A percentile compares a stretch with the other conserved stretches of the same genome.
These are phyloP conservation scores for Nanorana parkeri DNA, from an alignment of 2,113 vertebrate genomes.

Conservation along the genomic window DNA sequence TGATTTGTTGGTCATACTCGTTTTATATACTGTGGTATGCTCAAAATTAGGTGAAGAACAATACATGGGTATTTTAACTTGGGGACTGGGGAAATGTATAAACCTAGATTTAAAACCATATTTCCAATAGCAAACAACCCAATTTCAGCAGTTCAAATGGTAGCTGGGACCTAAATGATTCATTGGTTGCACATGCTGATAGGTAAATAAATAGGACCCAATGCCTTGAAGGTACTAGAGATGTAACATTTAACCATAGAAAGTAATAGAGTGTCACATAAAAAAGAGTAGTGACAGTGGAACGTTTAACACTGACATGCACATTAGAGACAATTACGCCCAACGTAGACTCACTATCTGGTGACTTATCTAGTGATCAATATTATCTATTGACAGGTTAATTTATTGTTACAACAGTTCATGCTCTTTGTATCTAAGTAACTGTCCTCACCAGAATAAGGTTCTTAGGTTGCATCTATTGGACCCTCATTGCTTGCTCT, in stretches of 20 bases:
- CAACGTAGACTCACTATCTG: background rate
- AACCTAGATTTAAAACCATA: too few species aligned
- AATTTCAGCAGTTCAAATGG: too few species aligned
- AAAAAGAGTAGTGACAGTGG: constrained; percentile 1
- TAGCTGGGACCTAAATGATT: too few species aligned
- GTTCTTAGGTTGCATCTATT: background rate
- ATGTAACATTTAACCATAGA: background rate
- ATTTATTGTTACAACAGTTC: constrained; percentile 3
- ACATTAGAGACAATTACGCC: background rate
- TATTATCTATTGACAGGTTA: constrained; percentile 17
- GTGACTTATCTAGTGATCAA: constrained; percentile 10
- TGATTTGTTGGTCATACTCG: too few species aligned
- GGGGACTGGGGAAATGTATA: too few species aligned
- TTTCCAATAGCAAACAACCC: too few species aligned
- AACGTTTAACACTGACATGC: background rate
- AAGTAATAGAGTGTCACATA: background rate
- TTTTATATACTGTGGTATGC: too few species aligned
- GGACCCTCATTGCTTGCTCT: too few species aligned
- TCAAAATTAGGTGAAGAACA: too few species aligned
- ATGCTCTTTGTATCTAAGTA: background rate
- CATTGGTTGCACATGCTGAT: too few species aligned
- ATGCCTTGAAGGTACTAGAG: background rate
- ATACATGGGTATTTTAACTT: too few species aligned
- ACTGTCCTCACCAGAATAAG: background rate
- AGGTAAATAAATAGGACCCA: too few species aligned